These are phyloP conservation scores for Ardeotis arabs DNA, from an alignment of 2,113 vertebrate genomes.

Conservation along the genomic window DNA sequence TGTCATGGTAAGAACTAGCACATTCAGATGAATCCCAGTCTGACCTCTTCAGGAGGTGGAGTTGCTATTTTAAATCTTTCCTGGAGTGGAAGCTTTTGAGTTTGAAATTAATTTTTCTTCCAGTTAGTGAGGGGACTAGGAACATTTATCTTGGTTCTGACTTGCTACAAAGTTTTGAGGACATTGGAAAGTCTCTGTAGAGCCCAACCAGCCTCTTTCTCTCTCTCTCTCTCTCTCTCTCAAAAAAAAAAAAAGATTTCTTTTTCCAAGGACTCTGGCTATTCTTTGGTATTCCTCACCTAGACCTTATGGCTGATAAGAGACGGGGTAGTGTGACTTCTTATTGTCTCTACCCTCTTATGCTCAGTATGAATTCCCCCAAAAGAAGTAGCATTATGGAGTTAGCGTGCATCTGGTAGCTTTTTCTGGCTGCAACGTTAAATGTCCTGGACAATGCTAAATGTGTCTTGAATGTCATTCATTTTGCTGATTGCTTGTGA, in stretches of 20 bases:
- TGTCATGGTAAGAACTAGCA: background rate
- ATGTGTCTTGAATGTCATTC: background rate
- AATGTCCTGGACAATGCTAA: background rate
- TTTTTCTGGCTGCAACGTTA: background rate
- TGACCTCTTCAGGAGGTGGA: background rate
- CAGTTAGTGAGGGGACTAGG: background rate
- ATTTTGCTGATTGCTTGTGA: background rate
- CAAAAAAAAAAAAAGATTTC: no score
- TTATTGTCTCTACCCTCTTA: background rate
- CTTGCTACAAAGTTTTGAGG: background rate
- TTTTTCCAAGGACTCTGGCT: background rate
- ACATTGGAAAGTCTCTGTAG: background rate
- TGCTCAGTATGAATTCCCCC: background rate
- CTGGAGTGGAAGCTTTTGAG: background rate
- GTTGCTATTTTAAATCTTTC: background rate
- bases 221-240: no score
- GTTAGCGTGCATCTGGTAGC: background rate
- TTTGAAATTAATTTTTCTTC: background rate
- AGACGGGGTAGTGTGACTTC: background rate
- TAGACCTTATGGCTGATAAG: background rate
- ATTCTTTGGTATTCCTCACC: background rate
- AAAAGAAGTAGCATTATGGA: background rate
- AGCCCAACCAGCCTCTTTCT: background rate
- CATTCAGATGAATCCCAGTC: background rate
- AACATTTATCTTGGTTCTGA: background rate